Evolutionary conservation across 2,113 vertebrate genomes (phyloP), one percentile per base, ranked within the genome.

Genomic region (Lophotis ruficrista): DNA sequence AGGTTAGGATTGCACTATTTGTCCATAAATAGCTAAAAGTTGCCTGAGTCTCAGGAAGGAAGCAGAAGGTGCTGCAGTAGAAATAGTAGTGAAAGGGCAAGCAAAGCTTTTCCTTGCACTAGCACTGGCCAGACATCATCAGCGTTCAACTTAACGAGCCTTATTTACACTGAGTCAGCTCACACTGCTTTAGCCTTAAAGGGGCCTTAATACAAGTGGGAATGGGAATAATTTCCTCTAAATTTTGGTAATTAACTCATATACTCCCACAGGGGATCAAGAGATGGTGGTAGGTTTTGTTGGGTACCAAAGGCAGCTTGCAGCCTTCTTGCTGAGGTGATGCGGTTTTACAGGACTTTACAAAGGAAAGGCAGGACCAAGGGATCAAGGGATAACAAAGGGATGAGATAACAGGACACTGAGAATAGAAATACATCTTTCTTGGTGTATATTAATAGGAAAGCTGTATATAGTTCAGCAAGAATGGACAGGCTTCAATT

Each of bases 121-220:
- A 72, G 37, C 27, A n/a, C n/a, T 93, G 88, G 43, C 79, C 88
- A 95, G 88, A 48, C 88, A 89, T 65, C 54, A 66, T 47, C 69
- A 76, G 7, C 73, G 60, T 91, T 82, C 83, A 95, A 94, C 30
- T 83, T 81, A 81, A 84, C 76, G 77, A 92, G 35, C 48, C 72
- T 71, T 93, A 60, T 78, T 93, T 89, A 78, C 65, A 53, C 69
- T 47, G 83, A 87, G 28, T 60, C 69, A 65, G n/a, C 47, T 96
- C 89, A 53, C 30, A 37, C 24, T 75, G 38, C 76, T 78, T 31
- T 35, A 81, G 17, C 48, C 61, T 90, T 87, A 73, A 81, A 95
- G 61, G 28, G n/a, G 50, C 72, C 65, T 77, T 94, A 69, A 87
- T 94, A 24, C 47, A 89, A 84, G 68, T 91, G 87, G 83, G 60